Evolutionary conservation across 2,888 invertebrate species (phyloP).

Genomic region (Mechanitis messenoides): DNA sequence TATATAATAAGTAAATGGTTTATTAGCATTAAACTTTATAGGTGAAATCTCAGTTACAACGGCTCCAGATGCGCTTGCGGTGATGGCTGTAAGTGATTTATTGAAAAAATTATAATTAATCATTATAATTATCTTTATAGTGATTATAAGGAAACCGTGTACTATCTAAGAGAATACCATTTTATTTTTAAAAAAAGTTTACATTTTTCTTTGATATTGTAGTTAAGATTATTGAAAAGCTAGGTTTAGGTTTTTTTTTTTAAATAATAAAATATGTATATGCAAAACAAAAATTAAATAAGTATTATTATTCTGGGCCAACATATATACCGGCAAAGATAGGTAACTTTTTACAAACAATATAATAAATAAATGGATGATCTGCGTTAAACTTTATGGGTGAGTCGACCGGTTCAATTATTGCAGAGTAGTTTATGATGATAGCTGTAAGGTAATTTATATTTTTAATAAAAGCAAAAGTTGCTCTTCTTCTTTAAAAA

Average conservation of each 20-base stretch:
- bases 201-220: too few relatives aligned
- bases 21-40: slow-evolving; percentile 26
- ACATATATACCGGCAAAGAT: slow-evolving; percentile 14
- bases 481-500: slow-evolving; percentile 12
- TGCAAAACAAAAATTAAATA: too few relatives aligned
- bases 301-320: background rate
- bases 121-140: too few relatives aligned
- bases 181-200: too few relatives aligned
- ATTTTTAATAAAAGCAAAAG: slow-evolving; percentile 4
- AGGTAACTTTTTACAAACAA: slow-evolving; percentile 8
- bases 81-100: slow-evolving; percentile 1
- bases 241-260: too few relatives aligned
- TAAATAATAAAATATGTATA: too few relatives aligned
- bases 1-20: slow-evolving; percentile 29
- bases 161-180: too few relatives aligned
- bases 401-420: background rate
- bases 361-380: slow-evolving; percentile 13
- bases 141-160: too few relatives aligned
- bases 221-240: too few relatives aligned
- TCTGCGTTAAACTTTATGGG: slow-evolving; percentile 19
- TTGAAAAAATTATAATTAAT: background rate
- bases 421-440: background rate
- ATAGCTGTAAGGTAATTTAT: slow-evolving; percentile 1
- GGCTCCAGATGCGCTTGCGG: background rate
- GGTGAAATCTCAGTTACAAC: background rate